phyloP scores from a whole-genome alignment of 2,113 vertebrate genomes.

The Callipepla californica region DNA sequence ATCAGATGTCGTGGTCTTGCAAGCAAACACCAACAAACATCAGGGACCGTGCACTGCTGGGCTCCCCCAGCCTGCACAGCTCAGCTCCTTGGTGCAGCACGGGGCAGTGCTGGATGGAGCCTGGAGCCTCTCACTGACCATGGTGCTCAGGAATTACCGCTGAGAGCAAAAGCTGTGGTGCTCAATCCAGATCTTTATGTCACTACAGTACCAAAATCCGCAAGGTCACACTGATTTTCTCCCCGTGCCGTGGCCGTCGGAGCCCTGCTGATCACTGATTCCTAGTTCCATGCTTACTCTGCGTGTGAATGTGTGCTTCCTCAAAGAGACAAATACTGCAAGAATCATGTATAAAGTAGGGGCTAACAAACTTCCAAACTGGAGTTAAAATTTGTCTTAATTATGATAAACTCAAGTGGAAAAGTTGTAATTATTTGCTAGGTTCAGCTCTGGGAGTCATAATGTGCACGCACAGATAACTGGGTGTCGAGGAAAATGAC shows the following conservation, averaged over 20 bases:
- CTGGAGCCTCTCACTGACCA: fast-evolving
- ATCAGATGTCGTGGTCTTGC: not conserved
- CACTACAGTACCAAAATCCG: not conserved
- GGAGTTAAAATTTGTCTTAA: not conserved
- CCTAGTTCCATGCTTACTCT: not conserved
- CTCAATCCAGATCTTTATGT: not conserved
- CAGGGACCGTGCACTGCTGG: not conserved
- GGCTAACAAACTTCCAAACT: not conserved
- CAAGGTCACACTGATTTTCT: not conserved
- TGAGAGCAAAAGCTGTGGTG: fast-evolving
- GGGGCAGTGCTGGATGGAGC: fast-evolving
- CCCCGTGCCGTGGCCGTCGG: fast-evolving
- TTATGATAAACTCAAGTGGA: not conserved
- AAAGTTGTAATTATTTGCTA: not conserved
- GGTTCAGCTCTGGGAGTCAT: not conserved
- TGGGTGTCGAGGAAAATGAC: not conserved
- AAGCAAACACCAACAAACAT: not conserved
- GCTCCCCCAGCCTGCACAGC: not conserved
- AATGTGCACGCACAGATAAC: fast-evolving
- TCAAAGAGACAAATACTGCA: not conserved
- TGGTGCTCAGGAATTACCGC: fast-evolving
- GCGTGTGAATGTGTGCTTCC: not conserved
- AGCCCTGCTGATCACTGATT: not conserved
- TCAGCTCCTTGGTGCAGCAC: not conserved
- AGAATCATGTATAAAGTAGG: not conserved